Evolutionary conservation across 2,888 invertebrate species (phyloP), one percentile per base, ranked within the genome.

Genomic region (Trachelus stipa): DNA sequence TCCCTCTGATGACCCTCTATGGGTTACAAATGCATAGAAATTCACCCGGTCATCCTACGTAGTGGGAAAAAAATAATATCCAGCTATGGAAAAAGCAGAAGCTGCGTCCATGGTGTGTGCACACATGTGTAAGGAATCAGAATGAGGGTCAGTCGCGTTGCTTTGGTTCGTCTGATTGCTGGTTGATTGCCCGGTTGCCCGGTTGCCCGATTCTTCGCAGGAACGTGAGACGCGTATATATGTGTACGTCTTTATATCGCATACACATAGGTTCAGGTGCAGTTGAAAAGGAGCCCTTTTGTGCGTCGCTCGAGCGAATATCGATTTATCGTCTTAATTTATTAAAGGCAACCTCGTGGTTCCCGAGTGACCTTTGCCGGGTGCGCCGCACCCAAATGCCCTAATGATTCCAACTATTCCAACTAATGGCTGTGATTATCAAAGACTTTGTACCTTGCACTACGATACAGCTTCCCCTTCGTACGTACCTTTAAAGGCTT

Each of bases 301-400:
- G 11, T 23, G 15, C 31, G 71, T 71, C 71, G 71, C 71, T 71
- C 71, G 71, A 23, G 23, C 73, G 79, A 74, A 79, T 83, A 84
- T 84, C 84, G 82, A 84, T 84, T 83, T 74, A 74, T 31, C 77
- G 74, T 75, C 75, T 83, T 83, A 77, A 82, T 83, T 84, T 84
- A 83, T 84, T 84, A 84, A 84, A 75, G 79, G 75, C 79, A 73
- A 84, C 81, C 78, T 79, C 79, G 83, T 80, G 68, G 69, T 9
- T 9, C 23, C 23, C 56, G 40, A 79, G 80, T 81, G 81, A 81
- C 81, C 81, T 84, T 81, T 82, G 69, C 73, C 68, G 73, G 77
- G 76, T 76, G 73, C 78, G 74, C 81, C 79, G 79, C 78, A 75
- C 77, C 81, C 78, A 75, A 68, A 31, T 68, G 68, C 75, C 56